Evolutionary conservation across 2,113 vertebrate species (phyloP).

Genomic region (Irena cyanogastra): DNA sequence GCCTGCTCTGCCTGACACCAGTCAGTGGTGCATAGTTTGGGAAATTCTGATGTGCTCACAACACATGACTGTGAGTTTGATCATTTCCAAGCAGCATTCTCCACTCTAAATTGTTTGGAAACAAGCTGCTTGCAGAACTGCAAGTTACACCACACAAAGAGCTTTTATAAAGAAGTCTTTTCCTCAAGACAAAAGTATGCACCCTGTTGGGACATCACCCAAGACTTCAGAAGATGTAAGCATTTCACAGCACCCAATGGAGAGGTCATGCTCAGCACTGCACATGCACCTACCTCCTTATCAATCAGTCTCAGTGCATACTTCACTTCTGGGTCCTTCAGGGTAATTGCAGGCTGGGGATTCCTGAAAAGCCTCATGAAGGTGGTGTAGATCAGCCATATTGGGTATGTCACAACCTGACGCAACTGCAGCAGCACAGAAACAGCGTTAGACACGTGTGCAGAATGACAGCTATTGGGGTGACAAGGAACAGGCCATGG

Average conservation of each 20-base stretch:
- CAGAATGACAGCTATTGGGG: not conserved
- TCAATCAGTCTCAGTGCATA: constrained; percentile 72
- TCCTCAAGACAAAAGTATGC: not conserved
- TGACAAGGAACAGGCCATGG: not conserved
- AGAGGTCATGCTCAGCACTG: not conserved
- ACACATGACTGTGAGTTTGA: not conserved
- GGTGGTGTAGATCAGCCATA: constrained; percentile 60
- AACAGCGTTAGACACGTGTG: rapidly evolving
- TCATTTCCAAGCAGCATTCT: not conserved
- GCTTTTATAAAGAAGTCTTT: not conserved
- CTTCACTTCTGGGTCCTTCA: constrained; percentile 73
- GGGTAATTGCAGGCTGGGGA: constrained; percentile 66
- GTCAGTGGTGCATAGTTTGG: not conserved
- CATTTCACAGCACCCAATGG: rapidly evolving
- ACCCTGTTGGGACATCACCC: not conserved
- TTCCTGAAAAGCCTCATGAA: constrained; percentile 64
- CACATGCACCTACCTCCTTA: constrained; percentile 56
- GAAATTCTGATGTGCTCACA: not conserved
- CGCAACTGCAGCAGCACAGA: constrained; percentile 58
- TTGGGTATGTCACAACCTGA: constrained; percentile 48
- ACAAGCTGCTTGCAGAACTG: not conserved
- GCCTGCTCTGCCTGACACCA: not conserved
- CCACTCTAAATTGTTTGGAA: not conserved
- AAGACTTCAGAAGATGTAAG: not conserved
- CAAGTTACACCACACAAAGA: not conserved